Evolutionary conservation across 1,140 invertebrate species (phyloP).

Genomic region (Lucilia sericata): DNA sequence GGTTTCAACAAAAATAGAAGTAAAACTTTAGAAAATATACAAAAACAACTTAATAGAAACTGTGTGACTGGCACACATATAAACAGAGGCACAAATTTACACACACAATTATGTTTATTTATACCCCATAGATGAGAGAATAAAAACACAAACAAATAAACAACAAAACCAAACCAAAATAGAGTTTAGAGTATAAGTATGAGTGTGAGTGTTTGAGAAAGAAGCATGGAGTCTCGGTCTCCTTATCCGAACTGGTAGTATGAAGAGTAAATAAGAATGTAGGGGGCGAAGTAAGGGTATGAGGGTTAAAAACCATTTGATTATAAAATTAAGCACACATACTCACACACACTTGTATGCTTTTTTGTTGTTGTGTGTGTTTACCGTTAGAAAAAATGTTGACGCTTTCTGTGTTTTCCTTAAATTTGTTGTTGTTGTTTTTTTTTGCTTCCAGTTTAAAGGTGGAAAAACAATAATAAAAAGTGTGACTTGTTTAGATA

Average conservation of each 20-base stretch:
- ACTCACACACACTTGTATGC: not conserved
- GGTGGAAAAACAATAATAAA: not conserved
- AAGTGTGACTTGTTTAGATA: not conserved
- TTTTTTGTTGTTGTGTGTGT: not conserved
- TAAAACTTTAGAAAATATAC: not conserved
- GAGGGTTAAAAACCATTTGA: not conserved
- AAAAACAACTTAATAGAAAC: not conserved
- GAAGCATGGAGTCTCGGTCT: not conserved
- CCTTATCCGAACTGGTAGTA: too few relatives aligned
- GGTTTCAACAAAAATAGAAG: not conserved
- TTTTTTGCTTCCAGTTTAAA: not conserved
- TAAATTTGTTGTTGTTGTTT: not conserved
- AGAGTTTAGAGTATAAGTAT: too few relatives aligned
- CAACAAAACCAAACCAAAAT: not conserved
- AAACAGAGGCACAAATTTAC: not conserved
- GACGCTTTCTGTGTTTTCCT: not conserved
- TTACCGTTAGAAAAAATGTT: not conserved
- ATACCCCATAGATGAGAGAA: not conserved
- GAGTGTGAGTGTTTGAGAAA: not conserved
- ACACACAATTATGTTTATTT: slow-evolving; percentile 12
- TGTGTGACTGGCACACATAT: not conserved
- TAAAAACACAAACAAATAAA: not conserved
- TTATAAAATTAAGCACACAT: not conserved
- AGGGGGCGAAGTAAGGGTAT: not conserved
- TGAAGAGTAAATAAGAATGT: not conserved